A percentile compares a stretch with the other conserved stretches of the same genome.
phyloP scores from a whole-genome alignment of 2,888 invertebrate species.

The Agrochola lota region DNA sequence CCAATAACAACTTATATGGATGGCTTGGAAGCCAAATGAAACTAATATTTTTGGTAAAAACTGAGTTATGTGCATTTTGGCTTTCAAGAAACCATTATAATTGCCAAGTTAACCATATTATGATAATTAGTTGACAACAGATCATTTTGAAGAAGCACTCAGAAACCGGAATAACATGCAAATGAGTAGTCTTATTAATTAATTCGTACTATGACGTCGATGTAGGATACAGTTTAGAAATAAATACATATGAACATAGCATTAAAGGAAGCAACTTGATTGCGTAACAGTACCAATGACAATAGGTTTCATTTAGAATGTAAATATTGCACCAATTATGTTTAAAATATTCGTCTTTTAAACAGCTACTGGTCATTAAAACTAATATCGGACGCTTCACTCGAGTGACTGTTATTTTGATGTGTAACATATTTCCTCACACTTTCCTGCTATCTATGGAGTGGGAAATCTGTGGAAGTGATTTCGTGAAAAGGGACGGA shows the following conservation, averaged over 20 bases:
- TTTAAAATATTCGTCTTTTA: neutral
- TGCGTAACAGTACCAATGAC: neutral
- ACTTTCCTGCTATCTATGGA: too few species aligned
- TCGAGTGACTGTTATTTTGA: neutral
- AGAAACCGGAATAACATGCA: neutral
- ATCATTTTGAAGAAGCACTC: neutral
- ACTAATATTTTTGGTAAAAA: too few species aligned
- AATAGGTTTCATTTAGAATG: neutral
- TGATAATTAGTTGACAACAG: neutral
- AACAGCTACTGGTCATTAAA: neutral
- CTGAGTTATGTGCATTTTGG: too few species aligned
- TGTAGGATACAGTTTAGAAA: neutral
- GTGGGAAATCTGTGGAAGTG: too few species aligned
- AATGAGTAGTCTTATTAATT: conserved; percentile 12
- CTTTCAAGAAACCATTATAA: too few species aligned
- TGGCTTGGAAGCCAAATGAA: too few species aligned
- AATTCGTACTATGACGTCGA: conserved; percentile 26
- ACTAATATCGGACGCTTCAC: neutral
- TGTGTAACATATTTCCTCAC: too few species aligned
- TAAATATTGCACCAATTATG: neutral
- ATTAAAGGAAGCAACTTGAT: neutral
- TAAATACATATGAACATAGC: neutral
- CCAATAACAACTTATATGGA: neutral
- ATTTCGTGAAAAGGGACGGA: too few species aligned
- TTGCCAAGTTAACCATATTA: too few species aligned